Conservation (phyloP, 2,888 invertebrate genomes). For the Achlya flavicornis region DNA sequence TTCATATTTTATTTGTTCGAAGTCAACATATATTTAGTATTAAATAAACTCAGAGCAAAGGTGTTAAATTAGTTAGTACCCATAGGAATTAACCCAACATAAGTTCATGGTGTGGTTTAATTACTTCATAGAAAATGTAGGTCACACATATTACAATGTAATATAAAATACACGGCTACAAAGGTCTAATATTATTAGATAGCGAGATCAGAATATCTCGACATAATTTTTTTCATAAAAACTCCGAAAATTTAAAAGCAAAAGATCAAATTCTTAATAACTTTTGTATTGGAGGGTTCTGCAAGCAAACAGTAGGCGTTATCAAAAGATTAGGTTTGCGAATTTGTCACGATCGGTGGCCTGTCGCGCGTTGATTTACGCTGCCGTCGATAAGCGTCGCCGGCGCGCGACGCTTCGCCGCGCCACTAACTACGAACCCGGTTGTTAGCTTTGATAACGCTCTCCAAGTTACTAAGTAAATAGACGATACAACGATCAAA, state of each 20-base stretch:
- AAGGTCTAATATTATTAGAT: not conserved
- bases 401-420: conserved; percentile 34
- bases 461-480: conserved; percentile 15
- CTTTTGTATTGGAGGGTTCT: conserved; percentile 13
- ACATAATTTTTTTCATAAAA: not conserved
- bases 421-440: conserved; percentile 28
- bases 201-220: not conserved
- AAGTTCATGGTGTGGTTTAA: too few species aligned
- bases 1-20: conserved; percentile 52
- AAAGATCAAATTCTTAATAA: not conserved
- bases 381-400: conserved; percentile 60
- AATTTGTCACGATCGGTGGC: conserved; percentile 79
- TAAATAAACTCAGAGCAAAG: conserved; percentile 49
- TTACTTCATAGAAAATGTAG: not conserved
- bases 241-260: not conserved
- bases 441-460: conserved; percentile 35
- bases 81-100: not conserved
- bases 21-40: conserved; percentile 54
- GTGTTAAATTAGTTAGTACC: conserved; percentile 19
- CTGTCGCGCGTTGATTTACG: conserved; percentile 76
- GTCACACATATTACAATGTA: not conserved
- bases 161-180: not conserved
- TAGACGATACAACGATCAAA: not conserved
- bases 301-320: conserved; percentile 38
- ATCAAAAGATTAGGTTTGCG: conserved; percentile 74